phyloP scores from a whole-genome alignment of 2,888 invertebrate genomes.

The Dryocosmus kuriphilus region DNA sequence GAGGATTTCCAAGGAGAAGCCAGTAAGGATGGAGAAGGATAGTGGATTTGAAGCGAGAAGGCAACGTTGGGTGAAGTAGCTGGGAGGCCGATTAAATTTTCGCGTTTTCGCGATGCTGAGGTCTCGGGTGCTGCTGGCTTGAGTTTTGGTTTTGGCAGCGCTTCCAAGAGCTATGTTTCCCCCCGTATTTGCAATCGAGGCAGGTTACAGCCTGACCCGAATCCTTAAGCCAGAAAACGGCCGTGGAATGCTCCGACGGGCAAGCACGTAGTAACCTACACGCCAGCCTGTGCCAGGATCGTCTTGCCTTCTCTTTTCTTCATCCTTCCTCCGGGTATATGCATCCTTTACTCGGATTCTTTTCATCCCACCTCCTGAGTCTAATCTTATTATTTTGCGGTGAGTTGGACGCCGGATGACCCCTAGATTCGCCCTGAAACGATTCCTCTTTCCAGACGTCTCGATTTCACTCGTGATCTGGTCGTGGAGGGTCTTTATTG shows the following conservation, averaged over 20 bases:
- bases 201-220: conserved; percentile 73
- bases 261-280: conserved; percentile 71
- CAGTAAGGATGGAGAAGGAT: conserved; percentile 43
- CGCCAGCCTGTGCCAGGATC: conserved; percentile 66
- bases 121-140: conserved; percentile 61
- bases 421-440: conserved; percentile 4
- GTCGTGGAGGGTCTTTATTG: conserved; percentile 24
- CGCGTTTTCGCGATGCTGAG: conserved; percentile 61
- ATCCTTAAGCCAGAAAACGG: conserved; percentile 70
- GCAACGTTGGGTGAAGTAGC: conserved; percentile 46
- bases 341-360: conserved; percentile 44
- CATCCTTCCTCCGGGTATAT: conserved; percentile 51
- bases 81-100: conserved; percentile 66
- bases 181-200: conserved; percentile 73
- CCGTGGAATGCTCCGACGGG: conserved; percentile 67
- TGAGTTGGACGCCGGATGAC: conserved; percentile 16
- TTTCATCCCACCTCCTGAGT: conserved; percentile 38
- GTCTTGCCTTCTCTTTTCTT: conserved; percentile 45
- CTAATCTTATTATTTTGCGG: conserved; percentile 35
- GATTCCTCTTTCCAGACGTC: conserved; percentile 13
- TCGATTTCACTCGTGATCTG: conserved; percentile 24
- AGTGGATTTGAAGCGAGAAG: conserved; percentile 42
- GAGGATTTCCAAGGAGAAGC: conserved; percentile 32
- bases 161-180: conserved; percentile 67
- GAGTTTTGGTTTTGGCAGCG: conserved; percentile 73